phyloP scores from a whole-genome alignment of 1,140 invertebrate species.

The Phocides pigmalion region DNA sequence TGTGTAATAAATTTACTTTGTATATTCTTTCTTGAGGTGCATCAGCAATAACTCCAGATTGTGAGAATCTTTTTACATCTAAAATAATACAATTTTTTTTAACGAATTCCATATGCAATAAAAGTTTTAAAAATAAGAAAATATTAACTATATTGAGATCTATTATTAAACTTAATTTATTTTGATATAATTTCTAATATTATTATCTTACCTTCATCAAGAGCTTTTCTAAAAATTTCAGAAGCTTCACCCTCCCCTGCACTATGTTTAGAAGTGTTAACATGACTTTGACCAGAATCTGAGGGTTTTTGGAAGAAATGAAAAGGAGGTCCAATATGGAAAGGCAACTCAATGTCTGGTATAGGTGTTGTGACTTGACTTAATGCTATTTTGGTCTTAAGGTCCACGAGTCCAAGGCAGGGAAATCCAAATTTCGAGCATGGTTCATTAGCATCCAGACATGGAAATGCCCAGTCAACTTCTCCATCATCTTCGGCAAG shows the following conservation, averaged over 20 bases:
- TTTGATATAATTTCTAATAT: too few relatives aligned
- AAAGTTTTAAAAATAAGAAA: slow-evolving; percentile 23
- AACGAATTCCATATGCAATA: too few relatives aligned
- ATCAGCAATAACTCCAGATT: slow-evolving; percentile 83
- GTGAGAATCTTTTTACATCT: slow-evolving; percentile 50
- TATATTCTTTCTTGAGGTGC: slow-evolving; percentile 94
- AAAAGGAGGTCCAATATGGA: slow-evolving; percentile 49
- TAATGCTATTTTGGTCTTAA: slow-evolving; percentile 63
- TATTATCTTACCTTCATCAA: slow-evolving; percentile 63
- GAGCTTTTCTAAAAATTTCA: slow-evolving; percentile 66
- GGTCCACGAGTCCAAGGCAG: slow-evolving; percentile 93
- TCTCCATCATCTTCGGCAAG: slow-evolving; percentile 99
- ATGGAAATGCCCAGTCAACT: slow-evolving; percentile 96
- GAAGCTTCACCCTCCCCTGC: slow-evolving; percentile 69
- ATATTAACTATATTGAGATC: not conserved
- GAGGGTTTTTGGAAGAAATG: slow-evolving; percentile 63
- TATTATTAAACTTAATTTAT: not conserved
- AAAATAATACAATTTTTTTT: slow-evolving; percentile 1
- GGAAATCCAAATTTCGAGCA: slow-evolving; percentile 97
- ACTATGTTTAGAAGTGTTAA: slow-evolving; percentile 64
- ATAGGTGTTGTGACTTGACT: slow-evolving; percentile 59
- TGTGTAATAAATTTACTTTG: slow-evolving; percentile 91
- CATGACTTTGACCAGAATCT: slow-evolving; percentile 68
- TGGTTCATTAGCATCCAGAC: slow-evolving; percentile 93
- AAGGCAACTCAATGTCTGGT: slow-evolving; percentile 65